These are phyloP conservation scores for Branchipolynoe longqiensis DNA, from an alignment of 2,888 invertebrate species.

Conservation along the genomic window DNA sequence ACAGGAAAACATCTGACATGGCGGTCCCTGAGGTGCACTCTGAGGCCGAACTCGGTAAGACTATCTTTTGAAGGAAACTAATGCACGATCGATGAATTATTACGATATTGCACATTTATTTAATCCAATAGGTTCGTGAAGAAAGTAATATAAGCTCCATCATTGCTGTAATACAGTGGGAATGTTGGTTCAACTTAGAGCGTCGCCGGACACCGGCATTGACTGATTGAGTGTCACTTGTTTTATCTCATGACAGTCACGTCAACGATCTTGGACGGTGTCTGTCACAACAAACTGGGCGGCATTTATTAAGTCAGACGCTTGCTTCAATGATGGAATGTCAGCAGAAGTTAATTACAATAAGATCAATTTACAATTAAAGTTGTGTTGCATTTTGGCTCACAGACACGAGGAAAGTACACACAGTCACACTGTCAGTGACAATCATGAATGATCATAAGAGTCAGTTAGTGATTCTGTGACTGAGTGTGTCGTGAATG, in stretches of 20 bases:
- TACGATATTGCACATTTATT: background rate
- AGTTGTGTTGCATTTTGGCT: no score
- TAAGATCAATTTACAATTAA: background rate
- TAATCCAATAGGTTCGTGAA: background rate
- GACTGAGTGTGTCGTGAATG: no score
- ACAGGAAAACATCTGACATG: conserved; percentile 45
- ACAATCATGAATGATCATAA: no score
- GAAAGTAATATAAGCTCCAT: no score
- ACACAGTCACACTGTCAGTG: background rate
- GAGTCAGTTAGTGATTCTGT: no score
- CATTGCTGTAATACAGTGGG: background rate
- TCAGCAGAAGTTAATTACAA: no score
- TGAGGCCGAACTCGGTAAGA: conserved; percentile 21
- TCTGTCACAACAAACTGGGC: background rate
- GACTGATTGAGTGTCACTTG: background rate
- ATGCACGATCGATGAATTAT: background rate
- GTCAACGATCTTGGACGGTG: background rate
- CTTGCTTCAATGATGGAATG: no score
- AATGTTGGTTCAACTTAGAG: background rate
- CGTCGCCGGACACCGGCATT: background rate
- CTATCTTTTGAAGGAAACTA: background rate
- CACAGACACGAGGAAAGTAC: no score
- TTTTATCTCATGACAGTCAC: conserved; percentile 3
- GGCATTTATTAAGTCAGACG: background rate
- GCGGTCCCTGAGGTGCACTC: conserved; percentile 30